A percentile compares a stretch with the other conserved stretches of the same genome.
Conservation (phyloP, 2,888 invertebrate species). For the Pseudolycoriella hygida region DNA sequence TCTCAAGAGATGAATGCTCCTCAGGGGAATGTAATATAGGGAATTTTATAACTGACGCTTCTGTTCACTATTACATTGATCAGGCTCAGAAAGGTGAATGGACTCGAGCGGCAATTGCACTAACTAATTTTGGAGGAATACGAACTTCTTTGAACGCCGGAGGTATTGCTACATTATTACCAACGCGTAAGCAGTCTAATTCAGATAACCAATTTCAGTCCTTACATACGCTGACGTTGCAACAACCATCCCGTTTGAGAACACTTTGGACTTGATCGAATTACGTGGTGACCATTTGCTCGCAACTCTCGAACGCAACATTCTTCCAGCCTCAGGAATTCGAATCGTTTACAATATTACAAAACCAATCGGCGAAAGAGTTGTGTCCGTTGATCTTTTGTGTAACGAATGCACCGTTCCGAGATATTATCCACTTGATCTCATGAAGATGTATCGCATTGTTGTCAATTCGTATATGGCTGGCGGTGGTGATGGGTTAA, state of each 20-base stretch:
- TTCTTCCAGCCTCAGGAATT: conserved; percentile 32
- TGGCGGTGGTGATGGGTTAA: conserved; percentile 51
- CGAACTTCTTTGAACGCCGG: conserved; percentile 47
- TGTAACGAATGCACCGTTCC: conserved; percentile 49
- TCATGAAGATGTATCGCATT: conserved; percentile 39
- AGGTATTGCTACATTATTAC: no score
- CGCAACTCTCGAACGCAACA: conserved; percentile 41
- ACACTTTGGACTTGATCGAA: conserved; percentile 51
- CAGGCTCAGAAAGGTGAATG: conserved; percentile 33
- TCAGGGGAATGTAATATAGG: conserved; percentile 55
- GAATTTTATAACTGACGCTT: conserved; percentile 52
- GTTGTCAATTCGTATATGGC: conserved; percentile 41
- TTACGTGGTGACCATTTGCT: conserved; percentile 45
- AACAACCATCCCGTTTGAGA: conserved; percentile 57
- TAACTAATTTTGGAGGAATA: conserved; percentile 51
- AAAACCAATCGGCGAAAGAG: conserved; percentile 37
- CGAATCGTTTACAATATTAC: conserved; percentile 41
- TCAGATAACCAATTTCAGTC: conserved; percentile 29
- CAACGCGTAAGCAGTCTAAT: conserved; percentile 10
- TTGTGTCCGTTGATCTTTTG: conserved; percentile 35
- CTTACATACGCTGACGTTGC: conserved; percentile 51
- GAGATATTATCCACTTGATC: conserved; percentile 37
- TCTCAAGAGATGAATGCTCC: conserved; percentile 37
- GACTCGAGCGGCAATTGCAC: conserved; percentile 47
- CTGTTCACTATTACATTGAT: conserved; percentile 32